Evolutionary conservation across 2,888 invertebrate genomes (phyloP).

Genomic region (Synergus itoensis): DNA sequence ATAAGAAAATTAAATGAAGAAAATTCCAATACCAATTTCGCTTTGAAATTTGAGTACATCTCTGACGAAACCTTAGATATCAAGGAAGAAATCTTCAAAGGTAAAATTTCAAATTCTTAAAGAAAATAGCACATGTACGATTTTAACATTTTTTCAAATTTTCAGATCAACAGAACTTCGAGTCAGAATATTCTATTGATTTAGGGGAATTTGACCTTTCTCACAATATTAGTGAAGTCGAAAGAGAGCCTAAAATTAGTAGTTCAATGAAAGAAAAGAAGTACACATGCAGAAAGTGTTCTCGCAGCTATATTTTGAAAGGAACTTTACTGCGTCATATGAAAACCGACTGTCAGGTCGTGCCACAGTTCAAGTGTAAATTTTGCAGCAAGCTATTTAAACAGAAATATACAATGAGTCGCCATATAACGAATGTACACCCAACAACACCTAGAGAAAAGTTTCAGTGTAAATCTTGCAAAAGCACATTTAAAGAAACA

Average conservation of each 20-base stretch:
- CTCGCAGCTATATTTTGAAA: conserved; percentile 70
- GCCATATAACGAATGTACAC: conserved; percentile 70
- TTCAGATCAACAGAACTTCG: too few species aligned
- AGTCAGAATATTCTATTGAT: too few species aligned
- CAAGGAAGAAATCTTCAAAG: neutral
- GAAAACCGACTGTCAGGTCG: conserved; percentile 73
- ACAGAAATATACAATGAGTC: conserved; percentile 70
- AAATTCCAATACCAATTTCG: neutral
- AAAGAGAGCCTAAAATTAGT: neutral
- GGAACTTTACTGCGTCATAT: conserved; percentile 73
- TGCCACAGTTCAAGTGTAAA: conserved; percentile 72
- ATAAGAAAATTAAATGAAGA: neutral
- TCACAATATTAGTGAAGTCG: neutral
- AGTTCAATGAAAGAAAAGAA: conserved; percentile 53
- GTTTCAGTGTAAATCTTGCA: too few species aligned
- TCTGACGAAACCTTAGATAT: neutral
- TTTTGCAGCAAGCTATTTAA: conserved; percentile 73
- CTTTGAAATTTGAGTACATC: neutral
- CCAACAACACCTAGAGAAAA: neutral
- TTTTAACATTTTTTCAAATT: too few species aligned
- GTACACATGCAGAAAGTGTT: conserved; percentile 73
- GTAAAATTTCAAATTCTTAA: neutral
- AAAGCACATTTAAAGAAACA: too few species aligned
- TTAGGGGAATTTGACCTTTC: too few species aligned
- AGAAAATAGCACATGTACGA: too few species aligned